Conservation (phyloP, 2,888 invertebrate genomes). For the Dicyrtomina minuta region DNA sequence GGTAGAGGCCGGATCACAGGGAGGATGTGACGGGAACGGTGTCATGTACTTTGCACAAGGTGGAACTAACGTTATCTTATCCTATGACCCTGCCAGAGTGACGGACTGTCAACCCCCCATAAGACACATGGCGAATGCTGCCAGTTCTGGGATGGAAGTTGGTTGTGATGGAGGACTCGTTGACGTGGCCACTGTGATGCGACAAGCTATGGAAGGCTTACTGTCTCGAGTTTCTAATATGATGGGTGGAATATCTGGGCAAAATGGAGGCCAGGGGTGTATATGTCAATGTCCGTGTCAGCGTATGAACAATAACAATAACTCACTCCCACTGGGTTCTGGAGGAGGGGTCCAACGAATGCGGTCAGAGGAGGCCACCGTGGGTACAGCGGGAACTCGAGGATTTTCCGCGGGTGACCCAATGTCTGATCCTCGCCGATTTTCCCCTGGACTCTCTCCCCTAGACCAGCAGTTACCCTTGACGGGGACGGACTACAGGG, state of each 20-base stretch:
- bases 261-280: constrained; percentile 9
- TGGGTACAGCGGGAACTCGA: too few species aligned
- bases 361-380: too few species aligned
- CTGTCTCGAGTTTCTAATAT: constrained; percentile 9
- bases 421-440: too few species aligned
- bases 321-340: background rate
- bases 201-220: constrained; percentile 21
- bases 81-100: constrained; percentile 5
- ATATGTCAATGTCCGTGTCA: too few species aligned
- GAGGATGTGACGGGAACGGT: background rate
- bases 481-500: too few species aligned
- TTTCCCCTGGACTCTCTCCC: too few species aligned
- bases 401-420: too few species aligned
- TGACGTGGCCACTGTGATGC: constrained; percentile 7
- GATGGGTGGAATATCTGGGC: constrained; percentile 1
- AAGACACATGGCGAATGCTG: constrained; percentile 12
- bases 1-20: background rate
- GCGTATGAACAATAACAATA: too few species aligned
- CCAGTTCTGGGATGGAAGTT: background rate
- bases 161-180: background rate
- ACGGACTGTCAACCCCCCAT: background rate
- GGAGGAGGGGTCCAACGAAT: background rate
- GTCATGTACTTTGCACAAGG: constrained; percentile 4
- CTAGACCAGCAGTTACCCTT: too few species aligned
- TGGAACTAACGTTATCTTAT: constrained; percentile 8